Conservation (phyloP, 2,797 vertebrate species). For the Myotis vivesi region DNA sequence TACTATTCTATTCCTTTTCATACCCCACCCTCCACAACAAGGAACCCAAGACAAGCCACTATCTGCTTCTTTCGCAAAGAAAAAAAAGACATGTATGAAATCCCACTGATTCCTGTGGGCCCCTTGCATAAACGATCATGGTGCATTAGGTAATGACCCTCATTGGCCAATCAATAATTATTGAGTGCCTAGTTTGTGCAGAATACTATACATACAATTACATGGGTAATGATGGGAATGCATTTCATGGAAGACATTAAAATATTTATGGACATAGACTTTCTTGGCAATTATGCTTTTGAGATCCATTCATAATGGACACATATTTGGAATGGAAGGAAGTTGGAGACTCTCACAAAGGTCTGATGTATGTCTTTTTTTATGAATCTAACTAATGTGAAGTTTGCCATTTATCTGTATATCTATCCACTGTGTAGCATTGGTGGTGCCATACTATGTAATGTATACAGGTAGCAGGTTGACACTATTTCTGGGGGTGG, state of each 20-base stretch:
- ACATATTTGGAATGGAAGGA: slow-evolving; percentile 8
- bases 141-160: neutral
- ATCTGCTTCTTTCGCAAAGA: neutral
- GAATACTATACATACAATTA: neutral
- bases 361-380: neutral
- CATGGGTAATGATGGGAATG: neutral
- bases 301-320: slow-evolving; percentile 1
- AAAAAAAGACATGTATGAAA: neutral
- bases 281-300: slow-evolving; percentile 8
- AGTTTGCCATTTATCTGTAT: neutral
- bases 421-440: neutral
- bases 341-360: neutral
- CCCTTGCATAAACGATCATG: neutral
- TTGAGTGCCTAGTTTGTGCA: neutral
- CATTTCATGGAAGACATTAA: slow-evolving; percentile 41
- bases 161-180: neutral
- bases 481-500: neutral
- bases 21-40: neutral
- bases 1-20: neutral
- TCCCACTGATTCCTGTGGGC: neutral
- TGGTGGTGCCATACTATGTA: neutral
- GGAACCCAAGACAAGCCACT: neutral
- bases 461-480: neutral
- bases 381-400: neutral
- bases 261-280: slow-evolving; percentile 20